phyloP scores from a whole-genome alignment of 2,113 vertebrate species.

The Grammomys dolichurus region DNA sequence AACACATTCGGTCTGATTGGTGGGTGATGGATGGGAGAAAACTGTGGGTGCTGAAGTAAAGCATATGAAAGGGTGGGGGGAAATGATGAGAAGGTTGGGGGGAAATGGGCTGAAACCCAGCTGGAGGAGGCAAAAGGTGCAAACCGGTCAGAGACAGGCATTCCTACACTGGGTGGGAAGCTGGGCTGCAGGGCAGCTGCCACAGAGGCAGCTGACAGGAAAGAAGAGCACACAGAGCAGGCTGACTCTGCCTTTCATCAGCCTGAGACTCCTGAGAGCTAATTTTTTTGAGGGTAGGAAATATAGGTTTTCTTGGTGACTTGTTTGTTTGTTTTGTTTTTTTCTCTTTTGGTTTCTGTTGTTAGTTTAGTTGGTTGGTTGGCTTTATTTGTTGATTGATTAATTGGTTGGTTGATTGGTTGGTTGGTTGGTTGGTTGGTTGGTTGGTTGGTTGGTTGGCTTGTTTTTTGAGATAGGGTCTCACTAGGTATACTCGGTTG shows the following conservation, averaged over 20 bases:
- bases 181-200: not conserved
- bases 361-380: not conserved
- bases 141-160: not conserved
- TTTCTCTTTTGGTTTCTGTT: not conserved
- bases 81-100: not conserved
- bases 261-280: not conserved
- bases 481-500: not conserved
- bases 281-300: not conserved
- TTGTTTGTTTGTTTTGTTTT: no score
- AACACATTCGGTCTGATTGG: not conserved
- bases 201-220: not conserved
- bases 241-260: not conserved
- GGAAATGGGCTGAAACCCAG: not conserved
- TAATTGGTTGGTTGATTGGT: not conserved
- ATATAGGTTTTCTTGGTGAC: no score
- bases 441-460: not conserved
- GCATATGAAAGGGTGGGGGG: conserved; percentile 9
- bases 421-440: not conserved
- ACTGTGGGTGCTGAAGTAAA: not conserved
- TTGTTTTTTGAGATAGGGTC: not conserved
- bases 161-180: not conserved
- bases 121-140: not conserved
- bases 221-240: accelerated
- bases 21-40: not conserved
- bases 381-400: not conserved